Percentiles rank a stretch among this genome's conserved stretches.
Evolutionary conservation across 2,888 invertebrate genomes (phyloP).

Genomic region (Tortrix viridana): DNA sequence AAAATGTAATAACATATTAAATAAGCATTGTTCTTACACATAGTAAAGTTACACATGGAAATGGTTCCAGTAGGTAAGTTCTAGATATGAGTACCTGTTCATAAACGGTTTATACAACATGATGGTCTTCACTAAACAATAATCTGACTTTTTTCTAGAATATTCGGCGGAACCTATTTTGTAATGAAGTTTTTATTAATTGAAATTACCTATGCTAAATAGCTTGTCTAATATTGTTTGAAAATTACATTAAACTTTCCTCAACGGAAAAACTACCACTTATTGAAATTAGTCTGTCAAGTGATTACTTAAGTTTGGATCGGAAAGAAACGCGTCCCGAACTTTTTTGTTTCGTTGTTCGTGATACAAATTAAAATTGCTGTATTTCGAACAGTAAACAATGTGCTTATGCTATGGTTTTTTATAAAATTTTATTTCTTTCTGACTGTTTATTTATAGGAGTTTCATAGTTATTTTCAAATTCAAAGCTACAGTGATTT

Average conservation of each 20-base stretch:
- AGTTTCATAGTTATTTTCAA: too few relatives aligned
- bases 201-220: slow-evolving; percentile 74
- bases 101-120: too few relatives aligned
- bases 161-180: slow-evolving; percentile 46
- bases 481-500: too few relatives aligned
- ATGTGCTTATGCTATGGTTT: too few relatives aligned
- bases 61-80: too few relatives aligned
- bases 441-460: too few relatives aligned
- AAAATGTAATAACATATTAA: too few relatives aligned
- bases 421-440: too few relatives aligned
- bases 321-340: neutral
- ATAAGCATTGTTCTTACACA: too few relatives aligned
- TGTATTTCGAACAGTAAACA: neutral
- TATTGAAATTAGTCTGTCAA: slow-evolving; percentile 1
- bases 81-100: too few relatives aligned
- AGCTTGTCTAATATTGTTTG: slow-evolving; percentile 50
- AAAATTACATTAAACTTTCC: slow-evolving; percentile 41
- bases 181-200: slow-evolving; percentile 65
- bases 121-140: neutral
- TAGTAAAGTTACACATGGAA: too few relatives aligned
- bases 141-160: slow-evolving; percentile 13
- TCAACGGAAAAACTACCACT: slow-evolving; percentile 12
- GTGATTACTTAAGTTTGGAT: slow-evolving; percentile 8
- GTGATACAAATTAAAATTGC: neutral
- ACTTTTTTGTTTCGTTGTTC: slow-evolving; percentile 6